These are phyloP conservation scores for Meloidogyne exigua DNA, from an alignment of 1,140 invertebrate species.

Conservation along the genomic window DNA sequence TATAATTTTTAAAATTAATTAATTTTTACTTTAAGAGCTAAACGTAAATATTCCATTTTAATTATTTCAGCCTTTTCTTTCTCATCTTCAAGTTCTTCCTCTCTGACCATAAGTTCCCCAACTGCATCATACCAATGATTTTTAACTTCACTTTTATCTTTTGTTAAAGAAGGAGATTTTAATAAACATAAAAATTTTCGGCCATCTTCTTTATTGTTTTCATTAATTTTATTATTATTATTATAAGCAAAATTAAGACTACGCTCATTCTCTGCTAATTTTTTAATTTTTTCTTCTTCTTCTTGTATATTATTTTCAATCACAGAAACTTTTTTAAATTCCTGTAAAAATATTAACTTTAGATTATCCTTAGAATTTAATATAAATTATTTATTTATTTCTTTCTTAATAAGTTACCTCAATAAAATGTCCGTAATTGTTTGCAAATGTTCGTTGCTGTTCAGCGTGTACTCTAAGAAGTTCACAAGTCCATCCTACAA, in stretches of 20 bases:
- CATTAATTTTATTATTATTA: constrained; percentile 10
- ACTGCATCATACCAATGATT: background rate
- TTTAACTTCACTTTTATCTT: background rate
- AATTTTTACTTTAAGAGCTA: constrained; percentile 37
- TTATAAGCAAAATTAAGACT: constrained; percentile 8
- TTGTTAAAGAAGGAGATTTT: background rate
- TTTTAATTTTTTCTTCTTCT: background rate
- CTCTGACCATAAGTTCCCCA: background rate
- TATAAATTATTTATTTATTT: too few species aligned
- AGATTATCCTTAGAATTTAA: too few species aligned
- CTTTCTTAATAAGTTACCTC: constrained; percentile 19
- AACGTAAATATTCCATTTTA: constrained; percentile 46
- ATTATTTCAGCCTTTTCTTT: constrained; percentile 38
- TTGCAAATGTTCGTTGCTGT: constrained; percentile 43
- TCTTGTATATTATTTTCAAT: background rate
- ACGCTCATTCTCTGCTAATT: background rate
- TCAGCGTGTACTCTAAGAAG: constrained; percentile 45
- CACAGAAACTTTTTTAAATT: background rate
- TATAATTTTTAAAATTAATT: constrained; percentile 7
- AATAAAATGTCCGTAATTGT: constrained; percentile 50
- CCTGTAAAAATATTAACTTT: background rate
- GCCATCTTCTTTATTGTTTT: background rate
- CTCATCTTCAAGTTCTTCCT: constrained; percentile 1
- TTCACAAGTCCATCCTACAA: constrained; percentile 44
- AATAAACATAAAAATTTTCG: background rate